phyloP scores from a whole-genome alignment of 2,888 invertebrate species.

The Apotomis turbidana region DNA sequence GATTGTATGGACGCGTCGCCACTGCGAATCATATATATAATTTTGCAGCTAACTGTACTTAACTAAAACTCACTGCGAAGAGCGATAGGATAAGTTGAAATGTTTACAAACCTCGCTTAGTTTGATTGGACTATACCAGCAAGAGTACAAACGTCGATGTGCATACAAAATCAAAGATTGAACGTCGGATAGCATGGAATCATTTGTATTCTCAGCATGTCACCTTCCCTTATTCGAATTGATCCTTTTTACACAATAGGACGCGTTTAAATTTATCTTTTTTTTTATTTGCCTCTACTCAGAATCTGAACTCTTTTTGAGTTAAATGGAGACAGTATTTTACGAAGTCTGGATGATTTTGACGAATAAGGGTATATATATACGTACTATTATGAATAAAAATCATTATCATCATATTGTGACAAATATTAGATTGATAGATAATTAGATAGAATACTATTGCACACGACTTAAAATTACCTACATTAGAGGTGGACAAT shows the following conservation, averaged over 20 bases:
- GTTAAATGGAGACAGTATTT: neutral
- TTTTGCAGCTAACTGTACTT: too few relatives aligned
- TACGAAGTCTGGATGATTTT: too few relatives aligned
- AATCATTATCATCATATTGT: too few relatives aligned
- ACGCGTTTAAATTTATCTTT: constrained; percentile 16
- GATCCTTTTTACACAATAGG: constrained; percentile 35
- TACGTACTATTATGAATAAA: too few relatives aligned
- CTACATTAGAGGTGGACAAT: too few relatives aligned
- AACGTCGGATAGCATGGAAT: constrained; percentile 28
- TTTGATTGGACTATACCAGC: neutral
- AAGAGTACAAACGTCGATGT: constrained; percentile 16
- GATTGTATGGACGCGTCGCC: too few relatives aligned
- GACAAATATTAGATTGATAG: too few relatives aligned
- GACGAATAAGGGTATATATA: too few relatives aligned
- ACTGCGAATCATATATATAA: too few relatives aligned
- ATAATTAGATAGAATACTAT: too few relatives aligned
- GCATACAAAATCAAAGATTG: constrained; percentile 36
- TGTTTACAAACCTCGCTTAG: neutral
- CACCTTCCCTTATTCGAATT: constrained; percentile 35
- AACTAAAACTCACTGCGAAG: too few relatives aligned
- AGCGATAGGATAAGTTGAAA: neutral
- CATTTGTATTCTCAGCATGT: constrained; percentile 37
- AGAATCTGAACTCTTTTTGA: neutral
- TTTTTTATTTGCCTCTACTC: neutral
- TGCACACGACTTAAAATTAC: too few relatives aligned